Conservation (phyloP, 1,140 invertebrate genomes). For the Drosophila bocqueti region DNA sequence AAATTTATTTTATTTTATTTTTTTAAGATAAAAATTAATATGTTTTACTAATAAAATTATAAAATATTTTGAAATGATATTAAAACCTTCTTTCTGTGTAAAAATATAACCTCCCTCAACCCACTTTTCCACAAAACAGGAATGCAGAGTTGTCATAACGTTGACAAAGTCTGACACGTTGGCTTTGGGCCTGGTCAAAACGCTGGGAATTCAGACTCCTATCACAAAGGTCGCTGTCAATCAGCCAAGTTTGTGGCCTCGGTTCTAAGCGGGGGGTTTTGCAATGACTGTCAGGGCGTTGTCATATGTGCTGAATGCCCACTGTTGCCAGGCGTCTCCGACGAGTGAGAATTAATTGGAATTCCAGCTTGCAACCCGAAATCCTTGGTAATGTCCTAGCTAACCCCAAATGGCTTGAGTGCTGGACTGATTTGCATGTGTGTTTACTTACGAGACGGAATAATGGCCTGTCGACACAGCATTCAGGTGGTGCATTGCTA, state of each 20-base stretch:
- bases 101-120: background rate
- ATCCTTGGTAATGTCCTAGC: conserved; percentile 19
- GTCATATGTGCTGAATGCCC: background rate
- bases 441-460: conserved; percentile 11
- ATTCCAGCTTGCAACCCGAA: conserved; percentile 50
- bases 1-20: background rate
- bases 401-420: conserved; percentile 9
- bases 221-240: conserved; percentile 62
- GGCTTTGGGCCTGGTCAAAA: conserved; percentile 64
- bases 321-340: conserved; percentile 60
- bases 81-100: background rate
- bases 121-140: background rate
- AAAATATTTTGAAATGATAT: background rate
- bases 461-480: conserved; percentile 21
- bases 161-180: conserved; percentile 69
- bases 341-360: conserved; percentile 69
- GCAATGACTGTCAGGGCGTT: background rate
- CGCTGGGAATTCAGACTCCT: conserved; percentile 30
- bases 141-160: conserved; percentile 73
- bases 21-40: background rate
- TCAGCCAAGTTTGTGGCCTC: conserved; percentile 30
- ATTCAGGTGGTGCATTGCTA: conserved; percentile 4
- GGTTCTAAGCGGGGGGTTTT: background rate
- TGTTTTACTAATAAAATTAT: background rate
- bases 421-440: conserved; percentile 15